These are phyloP conservation scores for Diadegma fenestrale DNA, from an alignment of 2,888 invertebrate genomes.

Conservation along the genomic window DNA sequence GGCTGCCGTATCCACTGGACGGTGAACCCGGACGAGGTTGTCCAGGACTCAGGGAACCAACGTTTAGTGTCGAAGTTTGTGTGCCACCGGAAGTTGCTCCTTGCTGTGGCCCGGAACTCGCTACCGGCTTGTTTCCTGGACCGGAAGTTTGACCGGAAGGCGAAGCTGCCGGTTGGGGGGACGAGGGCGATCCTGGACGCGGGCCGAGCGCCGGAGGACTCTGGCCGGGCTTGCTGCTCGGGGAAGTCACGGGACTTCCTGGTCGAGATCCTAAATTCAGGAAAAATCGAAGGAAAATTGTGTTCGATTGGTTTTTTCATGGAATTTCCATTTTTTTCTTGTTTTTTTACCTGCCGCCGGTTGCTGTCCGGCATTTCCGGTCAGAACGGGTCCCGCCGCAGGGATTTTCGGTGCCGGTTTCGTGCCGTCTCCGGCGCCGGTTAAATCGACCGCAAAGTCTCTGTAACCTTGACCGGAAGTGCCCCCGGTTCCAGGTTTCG, in stretches of 20 bases:
- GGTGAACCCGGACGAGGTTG: constrained; percentile 53
- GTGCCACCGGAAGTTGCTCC: constrained; percentile 57
- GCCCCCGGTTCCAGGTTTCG: constrained; percentile 73
- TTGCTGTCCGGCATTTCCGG: constrained; percentile 54
- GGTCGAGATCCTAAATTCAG: constrained; percentile 34
- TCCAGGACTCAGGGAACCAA: constrained; percentile 69
- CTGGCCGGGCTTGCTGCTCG: constrained; percentile 52
- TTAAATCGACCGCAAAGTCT: constrained; percentile 80
- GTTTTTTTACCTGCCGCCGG: constrained; percentile 37
- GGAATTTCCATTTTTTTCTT: no score
- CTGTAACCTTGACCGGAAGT: constrained; percentile 76
- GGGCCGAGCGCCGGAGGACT: constrained; percentile 58
- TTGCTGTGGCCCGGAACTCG: constrained; percentile 41
- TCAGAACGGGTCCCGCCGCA: constrained; percentile 73
- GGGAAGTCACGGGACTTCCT: constrained; percentile 34
- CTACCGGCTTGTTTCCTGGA: constrained; percentile 41
- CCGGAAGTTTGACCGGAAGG: constrained; percentile 28
- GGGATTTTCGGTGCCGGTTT: constrained; percentile 74
- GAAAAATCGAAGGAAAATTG: neutral
- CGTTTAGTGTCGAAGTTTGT: constrained; percentile 68
- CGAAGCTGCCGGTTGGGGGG: constrained; percentile 35
- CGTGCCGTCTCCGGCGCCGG: constrained; percentile 78
- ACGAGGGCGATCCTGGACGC: constrained; percentile 58
- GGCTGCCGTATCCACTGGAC: constrained; percentile 62
- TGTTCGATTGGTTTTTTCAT: neutral